Evolutionary conservation across 2,888 invertebrate genomes (phyloP), one percentile per base, ranked within the genome.

Genomic region (Isoperla grammatica): DNA sequence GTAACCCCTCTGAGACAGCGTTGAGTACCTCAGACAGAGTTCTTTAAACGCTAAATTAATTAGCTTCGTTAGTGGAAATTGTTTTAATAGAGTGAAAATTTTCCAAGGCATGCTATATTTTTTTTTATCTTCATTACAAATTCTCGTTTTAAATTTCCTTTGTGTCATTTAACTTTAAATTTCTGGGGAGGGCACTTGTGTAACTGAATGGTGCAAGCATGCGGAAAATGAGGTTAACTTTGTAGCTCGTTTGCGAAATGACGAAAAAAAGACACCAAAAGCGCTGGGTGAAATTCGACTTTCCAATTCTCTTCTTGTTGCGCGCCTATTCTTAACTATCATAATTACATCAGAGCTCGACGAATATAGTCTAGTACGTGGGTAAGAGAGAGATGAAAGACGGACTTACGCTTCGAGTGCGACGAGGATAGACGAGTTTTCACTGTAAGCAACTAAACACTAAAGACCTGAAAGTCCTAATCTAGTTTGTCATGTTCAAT

Each of bases 401-500:
- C 3, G 22, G 29, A 29, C 29, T 8, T 4, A 39, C 11, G 39
- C 39, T 12, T 40, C n/a, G 39, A 43, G 56, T n/a, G 6, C 40
- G 56, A 45, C 15, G 19, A 17, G 17, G 45, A 29, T 29, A 29
- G 19, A 45, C 3, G 19, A 45, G n/a, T n/a, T 8, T 45, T 45
- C 17, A 19, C 11, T 13, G 45, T 6, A 13, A 45, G 17, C 45
- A 45, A 45, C 45, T 45, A 11, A 45, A 45, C 11, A 39, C 11
- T 17, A 37, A 53, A 13, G 20, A 20, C 17, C 20, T 6, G 17
- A 48, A 55, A 46, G 42, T 19, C 35, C 50, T 61, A 61, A 61
- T 61, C 61, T 46, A 35, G 54, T 61, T 61, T 61, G 57, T 57
- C 61, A 54, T 57, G 61, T 61, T 57, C 61, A 61, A 57, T 61